Evolutionary conservation across 30 jellyfish, hydroid and myxozoan genomes (phyloP).

Genomic region (Pelagia noctiluca): DNA sequence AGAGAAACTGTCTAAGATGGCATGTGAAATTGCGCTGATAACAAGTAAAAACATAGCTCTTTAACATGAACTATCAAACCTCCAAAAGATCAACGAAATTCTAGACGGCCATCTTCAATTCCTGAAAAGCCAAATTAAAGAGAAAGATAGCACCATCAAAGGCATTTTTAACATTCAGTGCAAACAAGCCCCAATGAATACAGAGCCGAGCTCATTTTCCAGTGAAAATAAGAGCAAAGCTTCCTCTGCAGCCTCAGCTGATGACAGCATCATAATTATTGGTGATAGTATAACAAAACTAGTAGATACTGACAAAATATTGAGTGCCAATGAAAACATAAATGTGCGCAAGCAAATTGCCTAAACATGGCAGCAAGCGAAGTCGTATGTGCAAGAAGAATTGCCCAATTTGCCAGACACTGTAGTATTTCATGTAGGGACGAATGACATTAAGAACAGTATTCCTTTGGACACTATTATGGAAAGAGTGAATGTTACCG

Average conservation of each 20-base stretch:
- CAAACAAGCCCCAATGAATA: neutral
- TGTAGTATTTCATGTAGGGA: neutral
- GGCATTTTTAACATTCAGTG: neutral
- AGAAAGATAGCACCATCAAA: neutral
- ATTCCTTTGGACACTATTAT: neutral
- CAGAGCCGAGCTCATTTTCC: neutral
- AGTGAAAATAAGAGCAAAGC: neutral
- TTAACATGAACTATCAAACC: too few species aligned
- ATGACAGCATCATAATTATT: neutral
- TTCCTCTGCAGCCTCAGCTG: neutral
- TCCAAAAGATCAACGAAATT: neutral
- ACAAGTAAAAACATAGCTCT: too few species aligned
- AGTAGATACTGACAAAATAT: neutral
- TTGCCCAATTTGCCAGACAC: neutral
- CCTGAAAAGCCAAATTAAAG: neutral
- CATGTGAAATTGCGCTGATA: too few species aligned
- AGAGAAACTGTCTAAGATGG: too few species aligned
- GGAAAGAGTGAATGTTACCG: neutral
- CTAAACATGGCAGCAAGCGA: neutral
- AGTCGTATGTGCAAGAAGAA: neutral
- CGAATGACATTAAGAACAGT: neutral
- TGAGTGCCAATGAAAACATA: neutral
- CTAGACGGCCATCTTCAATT: neutral
- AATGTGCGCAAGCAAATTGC: neutral
- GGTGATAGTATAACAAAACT: neutral